phyloP scores from a whole-genome alignment of 2,113 vertebrate species.

The Corythoichthys haematopterus region DNA sequence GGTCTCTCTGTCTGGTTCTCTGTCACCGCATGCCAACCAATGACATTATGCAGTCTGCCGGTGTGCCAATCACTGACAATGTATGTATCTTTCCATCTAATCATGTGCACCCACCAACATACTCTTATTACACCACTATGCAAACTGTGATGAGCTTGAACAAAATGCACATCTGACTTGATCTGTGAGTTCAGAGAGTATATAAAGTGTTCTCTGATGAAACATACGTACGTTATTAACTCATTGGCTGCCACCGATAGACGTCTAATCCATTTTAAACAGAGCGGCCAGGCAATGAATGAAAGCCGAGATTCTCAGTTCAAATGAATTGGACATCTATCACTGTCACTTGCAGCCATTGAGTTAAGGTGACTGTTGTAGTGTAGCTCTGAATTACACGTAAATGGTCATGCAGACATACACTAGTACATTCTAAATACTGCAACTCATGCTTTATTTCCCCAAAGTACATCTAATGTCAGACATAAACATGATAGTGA shows the following conservation, averaged over 20 bases:
- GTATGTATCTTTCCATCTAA: constrained; percentile 40
- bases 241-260: no score
- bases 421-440: neutral
- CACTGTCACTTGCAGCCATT: no score
- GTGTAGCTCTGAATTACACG: no score
- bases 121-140: neutral
- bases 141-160: constrained; percentile 22
- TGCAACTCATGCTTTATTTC: neutral
- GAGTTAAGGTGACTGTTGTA: no score
- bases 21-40: constrained; percentile 55
- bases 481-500: neutral
- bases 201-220: neutral
- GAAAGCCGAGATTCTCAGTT: no score
- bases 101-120: constrained; percentile 15
- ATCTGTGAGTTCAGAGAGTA: neutral
- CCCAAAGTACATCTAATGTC: neutral
- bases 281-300: no score
- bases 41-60: constrained; percentile 38
- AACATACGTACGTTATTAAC: neutral
- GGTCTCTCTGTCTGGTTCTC: constrained; percentile 49
- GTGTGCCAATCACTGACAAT: constrained; percentile 34
- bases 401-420: no score
- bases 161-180: constrained; percentile 26
- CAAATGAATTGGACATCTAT: no score
- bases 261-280: no score